Percentiles rank a stretch among this genome's conserved stretches.
phyloP scores from a whole-genome alignment of 2,888 invertebrate species.

The Euplagia quadripunctaria region DNA sequence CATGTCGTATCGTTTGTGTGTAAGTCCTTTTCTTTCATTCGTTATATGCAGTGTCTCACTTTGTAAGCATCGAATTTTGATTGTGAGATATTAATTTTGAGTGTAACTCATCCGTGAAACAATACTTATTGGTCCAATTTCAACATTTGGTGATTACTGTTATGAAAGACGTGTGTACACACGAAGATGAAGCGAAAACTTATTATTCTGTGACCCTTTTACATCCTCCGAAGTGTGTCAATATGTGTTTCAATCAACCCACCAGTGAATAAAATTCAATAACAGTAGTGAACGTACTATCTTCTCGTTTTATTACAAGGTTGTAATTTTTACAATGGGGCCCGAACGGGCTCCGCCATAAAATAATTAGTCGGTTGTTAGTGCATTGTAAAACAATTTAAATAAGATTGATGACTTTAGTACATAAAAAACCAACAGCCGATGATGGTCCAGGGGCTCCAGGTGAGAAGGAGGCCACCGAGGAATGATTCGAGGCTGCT shows the following conservation, averaged over 20 bases:
- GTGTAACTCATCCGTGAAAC: slow-evolving; percentile 40
- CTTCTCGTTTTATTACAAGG: slow-evolving; percentile 72
- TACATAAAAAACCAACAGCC: slow-evolving; percentile 67
- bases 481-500: slow-evolving; percentile 78
- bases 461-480: slow-evolving; percentile 66
- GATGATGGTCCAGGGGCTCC: slow-evolving; percentile 78
- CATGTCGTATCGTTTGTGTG: slow-evolving; percentile 52
- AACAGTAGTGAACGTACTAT: slow-evolving; percentile 59
- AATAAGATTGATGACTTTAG: slow-evolving; percentile 72
- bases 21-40: slow-evolving; percentile 71
- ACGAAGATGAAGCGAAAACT: slow-evolving; percentile 70
- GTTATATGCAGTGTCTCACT: slow-evolving; percentile 77
- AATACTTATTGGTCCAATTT: slow-evolving; percentile 36
- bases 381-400: slow-evolving; percentile 77
- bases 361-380: slow-evolving; percentile 73
- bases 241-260: slow-evolving; percentile 65
- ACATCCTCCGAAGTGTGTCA: slow-evolving; percentile 71
- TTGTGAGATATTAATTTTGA: slow-evolving; percentile 51
- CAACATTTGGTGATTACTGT: slow-evolving; percentile 43
- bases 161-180: slow-evolving; percentile 59
- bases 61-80: slow-evolving; percentile 67
- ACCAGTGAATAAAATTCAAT: slow-evolving; percentile 64
- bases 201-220: slow-evolving; percentile 79
- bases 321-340: slow-evolving; percentile 80
- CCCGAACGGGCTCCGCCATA: slow-evolving; percentile 84